These are phyloP conservation scores for Cephalopterus ornatus DNA, from an alignment of 2,113 vertebrate species.

Conservation along the genomic window DNA sequence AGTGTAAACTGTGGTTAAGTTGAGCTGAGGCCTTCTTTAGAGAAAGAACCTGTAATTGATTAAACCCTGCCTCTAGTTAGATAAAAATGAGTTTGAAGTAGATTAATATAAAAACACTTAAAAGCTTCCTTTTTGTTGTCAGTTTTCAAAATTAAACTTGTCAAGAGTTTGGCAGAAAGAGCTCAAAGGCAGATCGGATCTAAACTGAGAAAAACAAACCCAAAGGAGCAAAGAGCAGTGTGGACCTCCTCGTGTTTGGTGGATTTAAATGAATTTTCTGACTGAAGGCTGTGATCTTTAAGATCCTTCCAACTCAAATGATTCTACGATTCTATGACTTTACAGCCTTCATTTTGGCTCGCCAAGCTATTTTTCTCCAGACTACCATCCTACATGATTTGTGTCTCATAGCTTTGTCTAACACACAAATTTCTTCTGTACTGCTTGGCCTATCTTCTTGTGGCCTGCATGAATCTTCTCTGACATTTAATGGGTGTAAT, in stretches of 20 bases:
- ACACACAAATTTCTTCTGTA: not conserved
- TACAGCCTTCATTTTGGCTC: not conserved
- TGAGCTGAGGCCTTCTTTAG: slow-evolving; percentile 60
- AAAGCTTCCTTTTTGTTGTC: slow-evolving; percentile 33
- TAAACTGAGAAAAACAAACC: slow-evolving; percentile 35
- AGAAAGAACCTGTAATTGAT: slow-evolving; percentile 69
- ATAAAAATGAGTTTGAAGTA: slow-evolving; percentile 48
- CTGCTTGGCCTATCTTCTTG: not conserved
- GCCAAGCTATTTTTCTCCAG: slow-evolving; percentile 12
- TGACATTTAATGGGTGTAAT: slow-evolving; percentile 22
- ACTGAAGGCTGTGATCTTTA: not conserved
- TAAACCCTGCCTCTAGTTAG: slow-evolving; percentile 64
- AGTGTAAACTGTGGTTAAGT: slow-evolving; percentile 70
- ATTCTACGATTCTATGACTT: not conserved
- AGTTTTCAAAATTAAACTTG: slow-evolving; percentile 55
- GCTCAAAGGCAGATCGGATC: not conserved
- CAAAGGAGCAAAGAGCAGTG: not conserved
- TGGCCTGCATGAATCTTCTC: slow-evolving; percentile 21
- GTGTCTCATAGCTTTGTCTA: not conserved
- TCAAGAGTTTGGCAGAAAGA: slow-evolving; percentile 47
- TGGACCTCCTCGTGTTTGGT: not conserved
- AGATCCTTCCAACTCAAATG: not conserved
- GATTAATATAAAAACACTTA: slow-evolving; percentile 34
- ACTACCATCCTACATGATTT: not conserved
- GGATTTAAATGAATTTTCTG: not conserved